Base-by-base conservation (phyloP, 2,888 invertebrate genomes). In the Deilephila elpenor region DNA sequence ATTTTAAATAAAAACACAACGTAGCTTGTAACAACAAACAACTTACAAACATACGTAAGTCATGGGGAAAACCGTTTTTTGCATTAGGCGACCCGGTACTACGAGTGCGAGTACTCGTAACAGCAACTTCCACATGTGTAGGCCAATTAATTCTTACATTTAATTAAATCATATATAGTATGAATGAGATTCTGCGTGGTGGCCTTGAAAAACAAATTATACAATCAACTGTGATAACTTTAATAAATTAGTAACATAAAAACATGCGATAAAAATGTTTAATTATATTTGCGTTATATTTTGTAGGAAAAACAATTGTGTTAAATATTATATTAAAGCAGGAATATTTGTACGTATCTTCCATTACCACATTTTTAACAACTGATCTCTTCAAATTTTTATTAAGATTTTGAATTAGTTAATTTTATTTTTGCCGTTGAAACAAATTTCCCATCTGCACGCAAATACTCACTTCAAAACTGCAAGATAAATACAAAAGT, bases 51-150 rank as follows among this genome's bases (percentile, higher is more conserved):
- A 37, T 20, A 37, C 37, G n/a, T 56, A n/a, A 37, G 64, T 64
- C 64, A 64, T 64, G 64, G 64, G 64, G 37, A 64, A 64, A 64
- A n/a, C 64, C 37, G 64, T 64, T 62, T 32, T 62, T 62, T 34
- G 32, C 32, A 19, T 34, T n/a, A 56, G n/a, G 19, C 61, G 19
- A 34, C 5, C 61, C 6, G n/a, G 34, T 62, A 62, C 61, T 19
- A 25, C 25, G 25, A 25, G 25, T 25, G 25, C 25, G 25, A 25
- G 25, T 25, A 25, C 25, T 25, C 25, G 25, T 25, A 34, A 14
- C 32, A 19, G 14, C 32, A 19, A 60, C 17, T 29, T 29, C 25
- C 29, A 29, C 29, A 4, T 29, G 25, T 14, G 60, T 60, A 60
- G 60, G 29, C 14, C 20, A 29, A 14, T 11, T 60, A 25, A 25